These are phyloP conservation scores for Bursaphelenchus okinawaensis DNA, from an alignment of 2,888 invertebrate species.

Conservation along the genomic window DNA sequence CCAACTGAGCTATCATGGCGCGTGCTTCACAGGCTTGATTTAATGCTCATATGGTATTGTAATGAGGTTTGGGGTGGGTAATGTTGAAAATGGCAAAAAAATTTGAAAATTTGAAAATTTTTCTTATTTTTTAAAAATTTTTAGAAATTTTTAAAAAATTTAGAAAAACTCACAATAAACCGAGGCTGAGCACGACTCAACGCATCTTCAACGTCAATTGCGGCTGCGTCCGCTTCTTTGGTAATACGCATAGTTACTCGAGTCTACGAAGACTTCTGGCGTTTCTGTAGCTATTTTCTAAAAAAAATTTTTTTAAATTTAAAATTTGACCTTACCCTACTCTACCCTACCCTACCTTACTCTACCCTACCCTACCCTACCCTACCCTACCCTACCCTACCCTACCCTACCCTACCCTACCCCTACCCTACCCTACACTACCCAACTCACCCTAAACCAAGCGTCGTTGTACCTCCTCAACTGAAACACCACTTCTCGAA, in stretches of 20 bases:
- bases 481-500: conserved; percentile 19
- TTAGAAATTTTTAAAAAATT: no score
- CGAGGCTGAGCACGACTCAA: background rate
- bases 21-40: background rate
- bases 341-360: no score
- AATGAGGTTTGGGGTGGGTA: no score
- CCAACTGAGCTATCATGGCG: conserved; percentile 57
- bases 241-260: conserved; percentile 29
- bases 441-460: conserved; percentile 24
- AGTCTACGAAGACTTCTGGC: conserved; percentile 28
- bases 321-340: no score
- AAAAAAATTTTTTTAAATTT: no score
- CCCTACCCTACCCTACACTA: no score
- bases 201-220: background rate
- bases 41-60: background rate
- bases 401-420: no score
- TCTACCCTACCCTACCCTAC: no score
- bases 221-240: conserved; percentile 13
- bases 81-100: no score
- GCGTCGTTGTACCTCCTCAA: conserved; percentile 26
- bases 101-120: no score
- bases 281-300: conserved; percentile 19
- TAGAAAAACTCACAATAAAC: background rate
- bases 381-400: no score
- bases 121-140: no score